Conservation (phyloP, 2,113 vertebrate species). For the Ptilorrhoa leucosticta region DNA sequence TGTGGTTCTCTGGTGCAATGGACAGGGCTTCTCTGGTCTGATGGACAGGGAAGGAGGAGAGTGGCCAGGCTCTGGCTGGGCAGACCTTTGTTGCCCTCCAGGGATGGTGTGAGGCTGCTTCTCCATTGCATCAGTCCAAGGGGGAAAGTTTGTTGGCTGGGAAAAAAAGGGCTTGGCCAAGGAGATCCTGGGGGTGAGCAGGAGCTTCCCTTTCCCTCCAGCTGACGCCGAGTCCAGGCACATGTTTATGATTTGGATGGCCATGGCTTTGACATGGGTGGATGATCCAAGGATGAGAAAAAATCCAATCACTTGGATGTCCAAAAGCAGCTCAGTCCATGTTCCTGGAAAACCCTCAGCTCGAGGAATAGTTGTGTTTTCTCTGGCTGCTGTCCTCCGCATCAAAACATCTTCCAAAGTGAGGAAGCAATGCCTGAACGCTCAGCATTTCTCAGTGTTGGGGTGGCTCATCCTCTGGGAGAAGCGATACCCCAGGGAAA, state of each 20-base stretch:
- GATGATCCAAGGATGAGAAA: neutral
- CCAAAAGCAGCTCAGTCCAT: neutral
- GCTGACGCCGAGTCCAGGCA: neutral
- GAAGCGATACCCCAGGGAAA: rapidly evolving
- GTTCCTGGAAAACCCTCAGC: neutral
- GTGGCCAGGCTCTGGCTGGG: neutral
- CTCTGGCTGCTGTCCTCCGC: neutral
- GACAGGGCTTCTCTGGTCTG: neutral
- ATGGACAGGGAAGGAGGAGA: neutral
- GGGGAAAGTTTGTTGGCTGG: neutral
- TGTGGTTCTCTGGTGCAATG: neutral
- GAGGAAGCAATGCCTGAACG: neutral
- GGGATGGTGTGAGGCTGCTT: neutral
- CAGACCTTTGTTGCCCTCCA: neutral
- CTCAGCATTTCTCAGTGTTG: neutral
- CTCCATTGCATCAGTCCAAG: neutral
- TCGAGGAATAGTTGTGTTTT: neutral
- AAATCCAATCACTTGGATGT: neutral
- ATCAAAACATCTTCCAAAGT: neutral
- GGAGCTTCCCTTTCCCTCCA: neutral
- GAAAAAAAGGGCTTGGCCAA: neutral
- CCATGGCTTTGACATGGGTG: neutral
- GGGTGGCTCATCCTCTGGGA: neutral
- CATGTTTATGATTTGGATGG: neutral
- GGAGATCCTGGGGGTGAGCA: neutral